Evolutionary conservation across 2,888 invertebrate genomes (phyloP).

Genomic region (Dicyrtoma fusca): DNA sequence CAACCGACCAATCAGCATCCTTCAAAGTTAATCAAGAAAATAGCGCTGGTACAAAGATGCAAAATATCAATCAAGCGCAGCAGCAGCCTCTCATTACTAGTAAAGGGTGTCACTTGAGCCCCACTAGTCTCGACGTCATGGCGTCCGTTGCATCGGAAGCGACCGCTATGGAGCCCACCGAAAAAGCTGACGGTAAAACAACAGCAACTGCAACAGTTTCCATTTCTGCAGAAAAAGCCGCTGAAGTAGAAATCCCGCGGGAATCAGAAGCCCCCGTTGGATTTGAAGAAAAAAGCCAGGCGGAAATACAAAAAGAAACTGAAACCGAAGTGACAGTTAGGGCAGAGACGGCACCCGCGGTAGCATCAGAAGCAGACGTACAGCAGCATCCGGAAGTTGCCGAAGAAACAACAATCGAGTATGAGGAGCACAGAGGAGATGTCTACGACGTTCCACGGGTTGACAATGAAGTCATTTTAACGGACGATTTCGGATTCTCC

Average conservation of each 20-base stretch:
- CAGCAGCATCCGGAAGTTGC: neutral
- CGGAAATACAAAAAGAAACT: too few species aligned
- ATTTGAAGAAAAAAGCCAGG: too few species aligned
- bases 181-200: neutral
- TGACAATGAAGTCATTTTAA: slow-evolving; percentile 16
- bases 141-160: too few species aligned
- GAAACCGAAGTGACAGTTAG: neutral
- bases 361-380: neutral
- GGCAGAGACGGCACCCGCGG: neutral
- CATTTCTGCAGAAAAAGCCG: neutral
- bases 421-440: neutral
- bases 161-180: neutral
- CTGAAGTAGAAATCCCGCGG: neutral
- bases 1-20: too few species aligned
- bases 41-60: too few species aligned
- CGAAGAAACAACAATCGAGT: neutral
- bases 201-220: neutral
- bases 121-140: too few species aligned
- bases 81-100: too few species aligned
- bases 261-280: neutral
- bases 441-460: slow-evolving; percentile 24
- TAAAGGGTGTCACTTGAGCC: too few species aligned
- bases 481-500: neutral
- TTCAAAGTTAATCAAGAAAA: too few species aligned
- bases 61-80: too few species aligned